These are phyloP conservation scores for Athrips mouffetella DNA, from an alignment of 2,888 invertebrate genomes.

Conservation along the genomic window DNA sequence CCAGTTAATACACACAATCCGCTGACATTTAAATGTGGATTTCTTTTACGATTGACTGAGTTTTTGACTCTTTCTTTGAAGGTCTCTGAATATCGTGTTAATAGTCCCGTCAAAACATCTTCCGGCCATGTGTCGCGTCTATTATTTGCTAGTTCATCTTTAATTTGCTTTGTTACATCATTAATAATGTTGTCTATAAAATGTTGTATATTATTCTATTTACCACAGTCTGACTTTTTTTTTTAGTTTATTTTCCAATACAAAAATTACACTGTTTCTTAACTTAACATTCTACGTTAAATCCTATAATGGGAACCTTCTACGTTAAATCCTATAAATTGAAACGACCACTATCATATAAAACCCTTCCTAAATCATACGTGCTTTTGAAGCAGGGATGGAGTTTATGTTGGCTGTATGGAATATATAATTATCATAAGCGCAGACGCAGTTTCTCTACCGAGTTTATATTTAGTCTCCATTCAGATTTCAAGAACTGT, in stretches of 20 bases:
- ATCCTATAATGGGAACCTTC: no score
- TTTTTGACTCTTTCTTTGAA: slow-evolving; percentile 20
- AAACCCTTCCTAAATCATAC: no score
- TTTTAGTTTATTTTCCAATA: no score
- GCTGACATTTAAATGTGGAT: slow-evolving; percentile 63
- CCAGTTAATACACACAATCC: slow-evolving; percentile 45
- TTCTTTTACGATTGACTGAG: slow-evolving; percentile 30
- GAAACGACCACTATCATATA: no score
- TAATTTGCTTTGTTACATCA: background rate
- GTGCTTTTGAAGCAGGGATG: no score
- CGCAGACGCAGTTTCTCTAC: slow-evolving; percentile 20
- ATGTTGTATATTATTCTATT: no score
- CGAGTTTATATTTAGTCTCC: slow-evolving; percentile 36
- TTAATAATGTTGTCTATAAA: no score
- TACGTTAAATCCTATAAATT: no score
- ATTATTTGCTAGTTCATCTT: background rate
- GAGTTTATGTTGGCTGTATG: no score
- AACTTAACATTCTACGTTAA: no score
- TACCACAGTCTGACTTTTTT: no score
- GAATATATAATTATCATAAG: background rate
- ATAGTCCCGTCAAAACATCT: background rate
- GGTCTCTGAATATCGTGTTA: slow-evolving; percentile 4
- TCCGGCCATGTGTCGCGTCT: background rate
- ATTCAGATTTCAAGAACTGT: slow-evolving; percentile 36
- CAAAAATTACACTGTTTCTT: no score